These are phyloP conservation scores for Tribolium madens DNA, from an alignment of 1,140 invertebrate species.

Conservation along the genomic window DNA sequence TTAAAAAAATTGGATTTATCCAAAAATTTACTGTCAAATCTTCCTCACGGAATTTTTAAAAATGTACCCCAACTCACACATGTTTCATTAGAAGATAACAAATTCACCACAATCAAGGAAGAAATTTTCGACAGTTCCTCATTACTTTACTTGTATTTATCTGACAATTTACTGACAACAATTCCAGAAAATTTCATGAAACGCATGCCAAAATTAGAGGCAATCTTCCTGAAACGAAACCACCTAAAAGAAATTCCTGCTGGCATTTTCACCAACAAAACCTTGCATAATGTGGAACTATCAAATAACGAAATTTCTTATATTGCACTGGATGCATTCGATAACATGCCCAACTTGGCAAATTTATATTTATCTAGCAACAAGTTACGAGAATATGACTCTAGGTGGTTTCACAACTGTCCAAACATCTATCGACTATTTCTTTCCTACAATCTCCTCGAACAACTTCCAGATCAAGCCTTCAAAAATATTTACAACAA, in stretches of 20 bases:
- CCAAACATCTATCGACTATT: not conserved
- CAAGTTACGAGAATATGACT: not conserved
- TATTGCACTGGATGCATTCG: not conserved
- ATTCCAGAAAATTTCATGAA: not conserved
- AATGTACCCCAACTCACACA: constrained; percentile 11
- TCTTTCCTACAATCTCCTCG: not conserved
- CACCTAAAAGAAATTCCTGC: not conserved
- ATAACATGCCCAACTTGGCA: not conserved
- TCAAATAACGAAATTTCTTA: not conserved
- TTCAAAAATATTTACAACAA: constrained; percentile 12
- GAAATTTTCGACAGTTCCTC: not conserved
- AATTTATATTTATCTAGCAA: not conserved
- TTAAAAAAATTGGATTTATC: constrained; percentile 19
- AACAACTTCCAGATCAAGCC: not conserved
- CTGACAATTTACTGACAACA: not conserved
- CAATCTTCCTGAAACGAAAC: not conserved
- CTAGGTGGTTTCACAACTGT: not conserved
- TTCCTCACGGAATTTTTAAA: constrained; percentile 30
- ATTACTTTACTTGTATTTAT: not conserved
- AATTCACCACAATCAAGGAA: not conserved
- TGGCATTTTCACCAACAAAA: not conserved
- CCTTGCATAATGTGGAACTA: not conserved
- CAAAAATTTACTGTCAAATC: constrained; percentile 4
- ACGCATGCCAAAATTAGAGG: not conserved
- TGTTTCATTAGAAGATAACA: not conserved